Base-by-base conservation (phyloP, 2,113 vertebrate species). In the Procavia capensis region DNA sequence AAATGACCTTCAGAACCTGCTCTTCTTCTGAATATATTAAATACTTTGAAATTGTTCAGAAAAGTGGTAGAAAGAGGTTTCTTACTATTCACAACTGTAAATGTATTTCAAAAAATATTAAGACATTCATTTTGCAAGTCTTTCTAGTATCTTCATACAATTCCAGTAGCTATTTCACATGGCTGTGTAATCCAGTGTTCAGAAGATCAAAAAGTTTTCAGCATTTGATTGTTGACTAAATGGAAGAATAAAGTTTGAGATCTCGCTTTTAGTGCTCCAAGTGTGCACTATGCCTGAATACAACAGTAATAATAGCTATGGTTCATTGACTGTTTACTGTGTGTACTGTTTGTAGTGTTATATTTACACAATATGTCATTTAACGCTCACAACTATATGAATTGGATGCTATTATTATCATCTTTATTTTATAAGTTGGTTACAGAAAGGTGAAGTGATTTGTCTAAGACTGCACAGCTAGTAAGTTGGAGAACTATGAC, bases 31-130 rank as follows among this genome's bases (percentile, higher is more conserved):
- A 82, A 87, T 57, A 87, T 66, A 10, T 88, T 88, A 59, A 59
- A 34, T 29, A 68, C 29, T 76, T 91, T 64, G 36, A 4, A 94
- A 88, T n/a, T 63, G 3, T n/a, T 43, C 34, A 80, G n/a, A 43
- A 93, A 76, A 50, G n/a, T 70, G n/a, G 6, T 27, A 9, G 17
- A 3, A 61, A 93, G 70, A 9, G 2, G 9, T 66, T 59, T 82
- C 47, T 76, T 25, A 93, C 54, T 8, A 78, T 91, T 76, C 29
- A 54, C 25, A 83, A 2, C 47, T 27, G 20, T 68, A 63, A 36
- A 87, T 94, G 70, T 19, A 91, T 59, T 78, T 70, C 47, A 27
- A 54, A 74, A 95, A 78, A 63, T 31, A 84, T 41, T 61, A 70
- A 6, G 0, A 43, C 39, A 27, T 31, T 41, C 2, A 70, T 91